These are phyloP conservation scores for Drosophila seguyi DNA, from an alignment of 1,140 invertebrate genomes.

Conservation along the genomic window DNA sequence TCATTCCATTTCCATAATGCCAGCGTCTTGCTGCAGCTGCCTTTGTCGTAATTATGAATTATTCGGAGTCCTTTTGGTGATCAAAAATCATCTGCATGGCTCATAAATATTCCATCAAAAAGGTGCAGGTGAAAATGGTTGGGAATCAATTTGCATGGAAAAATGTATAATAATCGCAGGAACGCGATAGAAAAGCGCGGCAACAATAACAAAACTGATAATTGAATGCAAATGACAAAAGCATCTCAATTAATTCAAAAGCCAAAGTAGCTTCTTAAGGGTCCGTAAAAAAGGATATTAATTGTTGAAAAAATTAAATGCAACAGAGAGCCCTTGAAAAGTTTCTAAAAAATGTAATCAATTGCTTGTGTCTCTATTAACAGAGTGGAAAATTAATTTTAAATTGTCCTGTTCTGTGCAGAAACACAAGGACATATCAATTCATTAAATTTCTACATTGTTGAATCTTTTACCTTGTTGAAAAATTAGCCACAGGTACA, in stretches of 20 bases:
- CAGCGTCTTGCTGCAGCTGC: constrained; percentile 44
- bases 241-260: constrained; percentile 51
- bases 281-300: constrained; percentile 17
- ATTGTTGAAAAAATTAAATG: constrained; percentile 4
- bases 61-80: constrained; percentile 34
- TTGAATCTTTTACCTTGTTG: not conserved
- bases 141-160: constrained; percentile 38
- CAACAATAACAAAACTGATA: constrained; percentile 57
- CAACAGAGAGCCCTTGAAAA: not conserved
- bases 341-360: not conserved
- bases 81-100: constrained; percentile 30
- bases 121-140: constrained; percentile 19
- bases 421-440: not conserved
- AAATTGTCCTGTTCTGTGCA: not conserved
- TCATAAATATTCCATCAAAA: constrained; percentile 42
- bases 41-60: constrained; percentile 57
- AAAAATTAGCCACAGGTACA: too few species aligned
- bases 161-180: constrained; percentile 41
- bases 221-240: constrained; percentile 69
- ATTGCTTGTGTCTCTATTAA: not conserved
- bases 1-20: constrained; percentile 38
- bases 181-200: constrained; percentile 5
- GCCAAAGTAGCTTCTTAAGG: constrained; percentile 8
- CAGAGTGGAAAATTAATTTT: not conserved
- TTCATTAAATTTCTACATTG: not conserved